These are phyloP conservation scores for Sphecodes monilicornis DNA, from an alignment of 2,888 invertebrate species.

Conservation along the genomic window DNA sequence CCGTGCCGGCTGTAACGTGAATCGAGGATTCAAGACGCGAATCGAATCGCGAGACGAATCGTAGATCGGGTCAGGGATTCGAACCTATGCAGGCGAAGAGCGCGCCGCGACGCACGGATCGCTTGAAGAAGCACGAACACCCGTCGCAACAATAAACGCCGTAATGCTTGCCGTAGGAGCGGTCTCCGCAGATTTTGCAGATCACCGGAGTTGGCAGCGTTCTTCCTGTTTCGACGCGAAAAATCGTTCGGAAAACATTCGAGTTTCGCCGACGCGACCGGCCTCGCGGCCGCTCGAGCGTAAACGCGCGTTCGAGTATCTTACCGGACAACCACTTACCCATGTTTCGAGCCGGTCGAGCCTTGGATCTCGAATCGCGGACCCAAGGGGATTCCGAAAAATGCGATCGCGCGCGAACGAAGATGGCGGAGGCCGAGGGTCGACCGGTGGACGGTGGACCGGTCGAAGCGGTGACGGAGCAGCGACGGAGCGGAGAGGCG, in stretches of 20 bases:
- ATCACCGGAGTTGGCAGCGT: conserved; percentile 88
- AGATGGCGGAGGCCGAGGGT: neutral
- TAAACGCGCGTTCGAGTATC: neutral
- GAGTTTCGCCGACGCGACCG: neutral
- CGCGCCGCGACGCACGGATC: conserved; percentile 91
- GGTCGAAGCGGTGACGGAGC: neutral
- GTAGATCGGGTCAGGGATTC: neutral
- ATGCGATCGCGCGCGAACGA: conserved; percentile 12
- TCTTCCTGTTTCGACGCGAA: conserved; percentile 83
- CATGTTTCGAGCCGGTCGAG: conserved; percentile 18
- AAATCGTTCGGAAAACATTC: neutral
- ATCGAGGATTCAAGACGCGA: neutral
- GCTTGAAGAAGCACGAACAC: conserved; percentile 95
- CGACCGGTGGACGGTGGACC: conserved; percentile 21
- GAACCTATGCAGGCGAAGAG: conserved; percentile 92
- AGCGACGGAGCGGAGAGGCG: neutral
- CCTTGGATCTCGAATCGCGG: neutral
- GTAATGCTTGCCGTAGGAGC: conserved; percentile 93
- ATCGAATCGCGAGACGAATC: neutral
- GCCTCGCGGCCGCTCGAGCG: neutral
- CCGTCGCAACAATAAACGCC: conserved; percentile 95
- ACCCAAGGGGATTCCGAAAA: neutral
- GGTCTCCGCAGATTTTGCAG: conserved; percentile 93
- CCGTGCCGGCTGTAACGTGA: conserved; percentile 87
- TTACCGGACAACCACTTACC: conserved; percentile 21